Evolutionary conservation across 2,888 invertebrate genomes (phyloP).

Genomic region (Tuta absoluta): DNA sequence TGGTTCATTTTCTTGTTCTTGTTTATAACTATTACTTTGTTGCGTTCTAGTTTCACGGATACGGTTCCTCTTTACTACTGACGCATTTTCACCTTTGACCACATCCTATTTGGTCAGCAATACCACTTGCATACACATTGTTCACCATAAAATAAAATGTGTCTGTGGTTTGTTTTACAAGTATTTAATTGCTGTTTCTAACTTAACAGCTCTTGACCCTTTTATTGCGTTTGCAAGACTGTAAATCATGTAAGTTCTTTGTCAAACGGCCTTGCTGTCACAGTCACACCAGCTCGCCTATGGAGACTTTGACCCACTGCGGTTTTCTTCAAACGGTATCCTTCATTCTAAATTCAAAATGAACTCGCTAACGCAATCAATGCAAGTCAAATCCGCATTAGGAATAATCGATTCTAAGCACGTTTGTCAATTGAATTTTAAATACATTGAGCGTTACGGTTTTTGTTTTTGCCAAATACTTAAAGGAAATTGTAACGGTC

Average conservation of each 20-base stretch:
- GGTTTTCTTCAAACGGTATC: constrained; percentile 27
- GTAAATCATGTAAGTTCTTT: background rate
- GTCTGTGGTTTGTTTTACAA: background rate
- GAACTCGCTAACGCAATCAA: constrained; percentile 35
- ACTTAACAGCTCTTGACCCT: background rate
- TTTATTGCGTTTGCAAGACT: background rate
- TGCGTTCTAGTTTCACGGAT: too few relatives aligned
- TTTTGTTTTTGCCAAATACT: constrained; percentile 28
- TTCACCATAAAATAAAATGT: background rate
- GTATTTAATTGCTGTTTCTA: background rate
- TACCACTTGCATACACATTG: background rate
- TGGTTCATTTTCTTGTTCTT: too few relatives aligned
- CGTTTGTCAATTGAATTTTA: constrained; percentile 33
- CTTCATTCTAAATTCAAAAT: constrained; percentile 35
- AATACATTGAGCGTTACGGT: constrained; percentile 21
- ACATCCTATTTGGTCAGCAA: constrained; percentile 22
- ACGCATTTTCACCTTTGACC: constrained; percentile 10
- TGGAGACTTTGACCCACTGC: constrained; percentile 26
- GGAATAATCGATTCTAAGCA: constrained; percentile 41
- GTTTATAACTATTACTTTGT: background rate
- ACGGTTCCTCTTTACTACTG: too few relatives aligned
- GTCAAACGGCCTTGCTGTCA: constrained; percentile 28
- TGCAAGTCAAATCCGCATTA: constrained; percentile 17
- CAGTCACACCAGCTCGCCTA: constrained; percentile 28
- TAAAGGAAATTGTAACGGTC: constrained; percentile 23